These are phyloP conservation scores for Halichoeres trimaculatus DNA, from an alignment of 2,113 vertebrate genomes.

Conservation along the genomic window DNA sequence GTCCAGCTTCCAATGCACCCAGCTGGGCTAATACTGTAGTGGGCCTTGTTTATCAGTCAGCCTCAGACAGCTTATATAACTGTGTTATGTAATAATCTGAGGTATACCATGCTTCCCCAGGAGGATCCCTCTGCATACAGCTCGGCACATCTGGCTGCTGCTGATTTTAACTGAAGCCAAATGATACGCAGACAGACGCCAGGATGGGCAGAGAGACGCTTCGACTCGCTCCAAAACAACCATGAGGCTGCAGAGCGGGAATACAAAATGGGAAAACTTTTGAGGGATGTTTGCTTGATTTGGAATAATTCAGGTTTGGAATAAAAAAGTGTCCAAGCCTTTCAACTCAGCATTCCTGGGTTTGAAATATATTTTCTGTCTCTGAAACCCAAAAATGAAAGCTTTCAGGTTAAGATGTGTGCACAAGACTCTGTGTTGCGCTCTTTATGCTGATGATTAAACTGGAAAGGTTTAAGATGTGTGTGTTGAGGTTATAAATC, in stretches of 20 bases:
- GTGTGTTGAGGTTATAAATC: neutral
- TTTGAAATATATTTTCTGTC: constrained; percentile 6
- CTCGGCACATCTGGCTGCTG: constrained; percentile 56
- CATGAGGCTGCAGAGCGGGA: neutral
- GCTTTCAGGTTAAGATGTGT: neutral
- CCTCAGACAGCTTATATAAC: constrained; percentile 48
- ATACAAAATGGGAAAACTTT: constrained; percentile 22
- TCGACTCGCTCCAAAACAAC: constrained; percentile 30
- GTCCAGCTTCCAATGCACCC: constrained; percentile 14
- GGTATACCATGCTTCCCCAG: constrained; percentile 20
- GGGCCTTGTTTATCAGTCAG: constrained; percentile 42
- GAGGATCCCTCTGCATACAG: neutral
- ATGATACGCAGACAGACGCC: constrained; percentile 28
- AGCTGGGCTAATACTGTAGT: constrained; percentile 9
- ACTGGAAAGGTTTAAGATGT: neutral
- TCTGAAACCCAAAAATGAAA: neutral
- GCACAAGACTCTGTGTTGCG: neutral
- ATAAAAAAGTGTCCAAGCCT: neutral
- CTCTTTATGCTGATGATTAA: constrained; percentile 1
- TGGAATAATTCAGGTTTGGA: constrained; percentile 18
- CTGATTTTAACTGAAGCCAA: constrained; percentile 37
- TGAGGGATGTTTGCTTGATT: constrained; percentile 29
- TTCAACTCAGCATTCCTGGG: constrained; percentile 16
- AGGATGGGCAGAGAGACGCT: constrained; percentile 2
- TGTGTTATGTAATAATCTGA: constrained; percentile 41